Conservation (phyloP, 2,797 vertebrate genomes). For the Clarias platycephalus region DNA sequence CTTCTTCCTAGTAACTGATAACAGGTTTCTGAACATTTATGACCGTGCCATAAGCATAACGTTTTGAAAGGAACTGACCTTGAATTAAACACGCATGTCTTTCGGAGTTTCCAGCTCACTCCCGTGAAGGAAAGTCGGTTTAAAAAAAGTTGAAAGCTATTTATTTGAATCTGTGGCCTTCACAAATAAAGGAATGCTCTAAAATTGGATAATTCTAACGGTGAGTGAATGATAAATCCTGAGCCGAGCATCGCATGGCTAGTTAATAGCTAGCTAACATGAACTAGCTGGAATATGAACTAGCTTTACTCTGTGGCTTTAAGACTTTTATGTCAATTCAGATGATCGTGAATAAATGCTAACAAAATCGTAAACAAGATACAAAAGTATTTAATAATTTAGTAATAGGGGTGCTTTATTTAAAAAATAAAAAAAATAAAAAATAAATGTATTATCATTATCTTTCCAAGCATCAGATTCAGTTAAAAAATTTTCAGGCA, state of each 20-base stretch:
- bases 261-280: not conserved
- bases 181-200: not conserved
- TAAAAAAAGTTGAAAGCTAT: slow-evolving; percentile 10
- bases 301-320: not conserved
- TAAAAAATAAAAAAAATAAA: no score
- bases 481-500: not conserved
- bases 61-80: slow-evolving; percentile 5
- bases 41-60: slow-evolving; percentile 11
- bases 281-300: not conserved
- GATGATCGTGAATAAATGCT: not conserved
- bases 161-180: slow-evolving; percentile 12
- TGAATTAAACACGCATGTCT: slow-evolving; percentile 34
- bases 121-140: slow-evolving; percentile 5
- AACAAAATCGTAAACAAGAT: not conserved
- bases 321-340: not conserved
- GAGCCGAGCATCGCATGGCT: not conserved
- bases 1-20: slow-evolving; percentile 8
- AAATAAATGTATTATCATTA: no score
- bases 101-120: not conserved
- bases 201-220: not conserved
- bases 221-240: not conserved
- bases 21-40: slow-evolving; percentile 24
- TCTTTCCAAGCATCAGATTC: not conserved
- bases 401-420: no score
- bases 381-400: not conserved